A percentile compares a stretch with the other conserved stretches of the same genome.
phyloP scores from a whole-genome alignment of 2,113 vertebrate species.

The Rhipidura dahli region DNA sequence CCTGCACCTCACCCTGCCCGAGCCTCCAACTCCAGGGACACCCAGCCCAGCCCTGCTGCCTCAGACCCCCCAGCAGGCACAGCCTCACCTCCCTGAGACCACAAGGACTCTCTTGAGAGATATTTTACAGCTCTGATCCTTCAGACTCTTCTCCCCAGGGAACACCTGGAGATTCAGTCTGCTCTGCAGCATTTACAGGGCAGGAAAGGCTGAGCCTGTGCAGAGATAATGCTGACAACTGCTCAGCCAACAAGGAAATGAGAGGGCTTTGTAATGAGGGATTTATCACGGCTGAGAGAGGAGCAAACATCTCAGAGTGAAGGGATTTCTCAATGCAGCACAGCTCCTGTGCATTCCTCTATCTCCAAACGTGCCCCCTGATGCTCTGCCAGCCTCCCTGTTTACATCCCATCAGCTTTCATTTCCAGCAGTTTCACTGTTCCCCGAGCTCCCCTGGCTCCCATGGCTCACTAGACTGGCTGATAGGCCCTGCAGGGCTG shows the following conservation, averaged over 20 bases:
- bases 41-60: not conserved
- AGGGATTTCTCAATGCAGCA: not conserved
- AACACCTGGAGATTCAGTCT: not conserved
- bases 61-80: not conserved
- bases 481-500: not conserved
- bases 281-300: not conserved
- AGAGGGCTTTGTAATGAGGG: not conserved
- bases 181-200: not conserved
- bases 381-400: not conserved
- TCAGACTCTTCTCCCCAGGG: not conserved
- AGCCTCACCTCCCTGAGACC: not conserved
- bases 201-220: not conserved
- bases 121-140: not conserved
- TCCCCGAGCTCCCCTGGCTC: not conserved
- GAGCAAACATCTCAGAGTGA: not conserved
- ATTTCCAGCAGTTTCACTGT: not conserved
- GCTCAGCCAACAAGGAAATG: not conserved
- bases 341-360: not conserved
- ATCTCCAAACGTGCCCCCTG: accelerated
- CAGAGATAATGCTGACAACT: not conserved
- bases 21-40: not conserved
- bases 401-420: not conserved
- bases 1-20: not conserved
- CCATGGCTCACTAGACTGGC: not conserved
- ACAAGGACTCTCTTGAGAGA: not conserved